Evolutionary conservation across 2,113 vertebrate genomes (phyloP).

Genomic region (Lophura nycthemera): DNA sequence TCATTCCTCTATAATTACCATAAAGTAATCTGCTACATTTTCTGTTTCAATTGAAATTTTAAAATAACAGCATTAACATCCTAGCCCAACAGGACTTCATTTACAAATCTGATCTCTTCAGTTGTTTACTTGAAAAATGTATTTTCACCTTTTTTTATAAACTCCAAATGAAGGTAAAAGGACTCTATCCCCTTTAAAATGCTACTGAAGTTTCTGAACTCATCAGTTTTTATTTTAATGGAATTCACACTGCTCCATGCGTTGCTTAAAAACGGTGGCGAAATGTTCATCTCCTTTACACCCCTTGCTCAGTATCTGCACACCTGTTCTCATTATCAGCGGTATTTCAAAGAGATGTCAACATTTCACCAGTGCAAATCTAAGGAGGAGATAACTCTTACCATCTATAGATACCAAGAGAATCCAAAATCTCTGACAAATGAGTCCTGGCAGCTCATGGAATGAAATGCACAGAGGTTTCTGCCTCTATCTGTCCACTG

Average conservation of each 20-base stretch:
- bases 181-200: not conserved
- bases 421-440: not conserved
- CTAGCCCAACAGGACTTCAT: not conserved
- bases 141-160: slow-evolving; percentile 45
- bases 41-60: not conserved
- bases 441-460: not conserved
- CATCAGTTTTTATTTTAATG: not conserved
- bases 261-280: not conserved
- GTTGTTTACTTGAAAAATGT: slow-evolving; percentile 57
- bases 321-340: not conserved
- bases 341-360: not conserved
- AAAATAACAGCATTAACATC: not conserved
- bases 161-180: slow-evolving; percentile 4
- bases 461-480: not conserved
- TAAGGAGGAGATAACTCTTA: not conserved
- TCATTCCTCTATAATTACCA: not conserved
- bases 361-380: not conserved
- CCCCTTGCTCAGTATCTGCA: not conserved
- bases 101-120: slow-evolving; percentile 23
- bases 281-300: not conserved
- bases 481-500: fast-evolving
- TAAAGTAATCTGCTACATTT: not conserved
- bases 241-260: not conserved
- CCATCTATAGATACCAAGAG: not conserved
- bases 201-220: not conserved